Evolutionary conservation across 1,140 invertebrate genomes (phyloP), one percentile per base, ranked within the genome.

Genomic region (Lasioglossum albipes): DNA sequence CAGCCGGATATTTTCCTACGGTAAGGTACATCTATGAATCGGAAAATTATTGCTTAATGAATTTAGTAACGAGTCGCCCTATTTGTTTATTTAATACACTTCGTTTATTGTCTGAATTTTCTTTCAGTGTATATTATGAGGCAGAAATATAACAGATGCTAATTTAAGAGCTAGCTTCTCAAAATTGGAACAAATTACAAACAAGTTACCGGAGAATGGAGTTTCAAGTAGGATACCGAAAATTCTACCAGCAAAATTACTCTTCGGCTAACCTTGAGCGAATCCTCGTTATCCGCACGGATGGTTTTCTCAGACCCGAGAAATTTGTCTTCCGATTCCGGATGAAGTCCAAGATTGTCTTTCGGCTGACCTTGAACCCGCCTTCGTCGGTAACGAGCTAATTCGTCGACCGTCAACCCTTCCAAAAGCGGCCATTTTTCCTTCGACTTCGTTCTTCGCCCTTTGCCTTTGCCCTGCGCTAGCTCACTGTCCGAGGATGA

Each of bases 361-460:
- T 88, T 90, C 2, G 91, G 91, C 68, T 88, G 88, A 65, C 84
- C 85, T 10, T 90, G 87, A 22, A 92, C 87, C 27, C 92, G 91
- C 80, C 93, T 93, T 42, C 94, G 92, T 36, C 94, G 93, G 86
- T 94, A 94, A 62, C 92, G 91, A 36, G 91, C 93, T 61, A 95
- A 87, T 83, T 94, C 94, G 83, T 95, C 94, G 41, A 95, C 94
- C 5, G 94, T 94, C n/a, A 94, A 86, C 12, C 93, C 92, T 20
- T 94, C 93, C 70, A 93, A 90, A 59, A 94, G 93, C 20, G 89
- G 89, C 91, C 92, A 93, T 92, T 87, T 89, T 41, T 91, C 88
- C 77, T 80, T 87, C 54, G 54, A 75, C 75, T 87, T 91, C 7
- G 73, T 78, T 52, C 82, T 89, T 13, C 83, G 88, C 59, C 81